Conservation (phyloP, 2,113 vertebrate genomes). For the Antechinus stuartii region DNA sequence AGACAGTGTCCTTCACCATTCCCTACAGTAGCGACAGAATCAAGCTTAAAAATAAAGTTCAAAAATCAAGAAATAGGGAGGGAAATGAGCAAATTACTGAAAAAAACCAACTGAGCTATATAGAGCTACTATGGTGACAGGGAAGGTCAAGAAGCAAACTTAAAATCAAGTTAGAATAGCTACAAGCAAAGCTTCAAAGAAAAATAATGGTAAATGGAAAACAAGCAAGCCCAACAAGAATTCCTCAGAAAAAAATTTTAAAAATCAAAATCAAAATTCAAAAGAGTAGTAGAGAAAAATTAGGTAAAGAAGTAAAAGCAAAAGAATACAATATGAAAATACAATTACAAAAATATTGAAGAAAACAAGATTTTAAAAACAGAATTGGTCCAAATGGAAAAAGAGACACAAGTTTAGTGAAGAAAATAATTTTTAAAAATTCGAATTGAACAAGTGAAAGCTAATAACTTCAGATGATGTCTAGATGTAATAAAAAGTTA, state of each 20-base stretch:
- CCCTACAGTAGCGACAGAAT: accelerated
- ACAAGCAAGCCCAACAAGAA: not conserved
- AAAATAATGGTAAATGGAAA: not conserved
- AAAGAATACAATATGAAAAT: not conserved
- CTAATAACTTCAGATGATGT: not conserved
- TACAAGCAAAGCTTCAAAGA: not conserved
- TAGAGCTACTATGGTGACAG: not conserved
- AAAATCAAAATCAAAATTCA: not conserved
- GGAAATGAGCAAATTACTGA: not conserved
- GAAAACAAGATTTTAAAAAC: not conserved
- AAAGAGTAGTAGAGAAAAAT: not conserved
- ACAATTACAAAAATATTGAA: not conserved
- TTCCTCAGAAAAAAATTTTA: not conserved
- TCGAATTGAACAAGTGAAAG: not conserved
- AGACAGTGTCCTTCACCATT: not conserved
- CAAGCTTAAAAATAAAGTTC: not conserved
- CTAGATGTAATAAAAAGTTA: not conserved
- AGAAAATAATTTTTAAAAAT: not conserved
- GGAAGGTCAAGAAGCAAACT: not conserved
- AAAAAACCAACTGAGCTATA: not conserved
- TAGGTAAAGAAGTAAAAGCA: not conserved
- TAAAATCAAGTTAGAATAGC: not conserved
- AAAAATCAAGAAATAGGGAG: not conserved
- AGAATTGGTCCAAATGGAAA: not conserved
- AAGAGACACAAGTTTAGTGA: not conserved